Percentiles rank a stretch among this genome's conserved stretches.
Conservation (phyloP, 2,797 vertebrate genomes). For the Acanthurus lineatus region DNA sequence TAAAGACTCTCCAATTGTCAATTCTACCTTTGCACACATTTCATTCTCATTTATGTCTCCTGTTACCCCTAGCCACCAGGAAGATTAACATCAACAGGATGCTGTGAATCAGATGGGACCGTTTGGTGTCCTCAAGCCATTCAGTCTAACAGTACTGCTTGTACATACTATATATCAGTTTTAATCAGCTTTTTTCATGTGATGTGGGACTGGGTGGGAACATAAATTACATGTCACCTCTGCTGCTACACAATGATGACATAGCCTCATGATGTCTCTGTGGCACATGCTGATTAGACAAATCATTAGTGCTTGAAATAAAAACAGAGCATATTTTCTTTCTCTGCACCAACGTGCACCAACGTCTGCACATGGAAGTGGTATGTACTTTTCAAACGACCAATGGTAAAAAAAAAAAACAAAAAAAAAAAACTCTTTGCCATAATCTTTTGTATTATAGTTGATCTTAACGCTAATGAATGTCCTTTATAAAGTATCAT, state of each 20-base stretch:
- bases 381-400: constrained; percentile 39
- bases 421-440: constrained; percentile 36
- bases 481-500: constrained; percentile 62
- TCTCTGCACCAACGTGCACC: constrained; percentile 46
- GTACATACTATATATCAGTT: constrained; percentile 79
- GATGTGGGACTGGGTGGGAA: constrained; percentile 47
- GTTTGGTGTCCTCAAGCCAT: constrained; percentile 55
- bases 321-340: constrained; percentile 28
- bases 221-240: constrained; percentile 53
- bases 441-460: constrained; percentile 77
- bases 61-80: constrained; percentile 38
- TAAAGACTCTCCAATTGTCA: constrained; percentile 46
- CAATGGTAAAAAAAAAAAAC: constrained; percentile 11
- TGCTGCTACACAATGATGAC: constrained; percentile 73
- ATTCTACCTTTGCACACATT: constrained; percentile 48
- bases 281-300: constrained; percentile 46
- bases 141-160: constrained; percentile 65
- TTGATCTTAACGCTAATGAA: constrained; percentile 75
- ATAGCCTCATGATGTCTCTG: constrained; percentile 41
- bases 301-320: constrained; percentile 38
- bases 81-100: constrained; percentile 44
- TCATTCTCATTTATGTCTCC: constrained; percentile 40
- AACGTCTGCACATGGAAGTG: constrained; percentile 59
- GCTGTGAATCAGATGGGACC: constrained; percentile 53
- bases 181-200: constrained; percentile 71